Base-by-base conservation (phyloP, 2,888 invertebrate genomes). In the Myathropa florea region DNA sequence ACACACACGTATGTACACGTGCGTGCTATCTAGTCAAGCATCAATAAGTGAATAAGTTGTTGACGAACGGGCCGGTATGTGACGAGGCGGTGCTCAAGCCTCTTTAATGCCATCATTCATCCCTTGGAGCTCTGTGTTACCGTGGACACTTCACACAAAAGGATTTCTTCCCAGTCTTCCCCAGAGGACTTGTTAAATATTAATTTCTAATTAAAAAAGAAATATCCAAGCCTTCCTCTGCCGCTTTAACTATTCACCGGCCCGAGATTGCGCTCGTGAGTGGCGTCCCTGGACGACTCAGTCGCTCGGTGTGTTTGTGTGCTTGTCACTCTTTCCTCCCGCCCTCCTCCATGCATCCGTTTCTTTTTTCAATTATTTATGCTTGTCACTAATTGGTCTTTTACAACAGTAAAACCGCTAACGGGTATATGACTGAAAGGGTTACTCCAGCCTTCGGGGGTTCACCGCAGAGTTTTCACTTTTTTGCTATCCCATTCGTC, bases 181-280 rank as follows among this genome's bases (percentile, higher is more conserved):
- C 10, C 9, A 26, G 4, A n/a, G 26, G 36, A 23, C 21, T 36
- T 39, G 61, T 46, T 39, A 85, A 82, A 85, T 82, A 85, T 85
- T 85, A 78, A 85, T 77, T 82, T 85, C 64, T 77, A 82, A 85
- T 85, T 85, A 85, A 67, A 82, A 85, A 70, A 30, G 60, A 60
- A 64, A 68, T 21, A 53, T 18, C 18, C 7, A 61, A 60, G 67
- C 46, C 46, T 18, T 9, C 39, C 24, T n/a, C 23, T 33, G 26
- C 10, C 18, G 46, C 80, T 67, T 59, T 63, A 60, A 73, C 26
- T 70, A 33, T 46, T 64, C 28, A 70, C 23, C 59, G 36, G 28
- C 39, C n/a, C n/a, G n/a, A n/a, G n/a, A n/a, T n/a, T n/a, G 14
- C n/a, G 4, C 39, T 28, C 28, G 28, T 4, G 30, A 33, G 6